Conservation (phyloP, 2,888 invertebrate species). For the Creontiades dilutus region DNA sequence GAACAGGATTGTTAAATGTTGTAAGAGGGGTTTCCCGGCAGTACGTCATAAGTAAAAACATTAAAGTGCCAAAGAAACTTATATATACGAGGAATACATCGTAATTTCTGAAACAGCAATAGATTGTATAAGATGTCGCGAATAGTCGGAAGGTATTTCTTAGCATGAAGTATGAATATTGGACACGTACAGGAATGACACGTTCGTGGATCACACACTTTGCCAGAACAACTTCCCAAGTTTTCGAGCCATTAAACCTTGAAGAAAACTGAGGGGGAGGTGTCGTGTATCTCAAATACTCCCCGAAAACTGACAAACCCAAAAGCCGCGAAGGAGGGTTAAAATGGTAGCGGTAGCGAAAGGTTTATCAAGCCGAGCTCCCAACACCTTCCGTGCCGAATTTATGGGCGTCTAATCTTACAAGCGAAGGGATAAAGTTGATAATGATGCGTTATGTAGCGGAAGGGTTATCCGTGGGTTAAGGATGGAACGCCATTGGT, state of each 20-base stretch:
- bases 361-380: conserved; percentile 48
- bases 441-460: conserved; percentile 75
- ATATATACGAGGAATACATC: too few relatives aligned
- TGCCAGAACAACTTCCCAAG: conserved; percentile 42
- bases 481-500: conserved; percentile 5
- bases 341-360: conserved; percentile 6
- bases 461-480: conserved; percentile 72
- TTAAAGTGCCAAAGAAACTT: too few relatives aligned
- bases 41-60: too few relatives aligned
- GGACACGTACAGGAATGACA: conserved; percentile 15
- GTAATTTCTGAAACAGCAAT: too few relatives aligned
- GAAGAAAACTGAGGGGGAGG: conserved; percentile 16
- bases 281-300: conserved; percentile 32
- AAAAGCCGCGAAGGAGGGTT: conserved; percentile 4
- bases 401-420: conserved; percentile 72
- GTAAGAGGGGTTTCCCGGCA: too few relatives aligned
- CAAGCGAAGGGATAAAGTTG: conserved; percentile 71
- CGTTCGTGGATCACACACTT: not conserved
- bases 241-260: conserved; percentile 54
- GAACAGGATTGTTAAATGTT: too few relatives aligned
- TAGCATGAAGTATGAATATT: not conserved
- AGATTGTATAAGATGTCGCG: too few relatives aligned
- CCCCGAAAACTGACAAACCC: conserved; percentile 53
- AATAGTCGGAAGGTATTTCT: not conserved
- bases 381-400: conserved; percentile 67